Conservation (phyloP, 2,797 vertebrate species). For the Poeciliopsis presidionis region DNA sequence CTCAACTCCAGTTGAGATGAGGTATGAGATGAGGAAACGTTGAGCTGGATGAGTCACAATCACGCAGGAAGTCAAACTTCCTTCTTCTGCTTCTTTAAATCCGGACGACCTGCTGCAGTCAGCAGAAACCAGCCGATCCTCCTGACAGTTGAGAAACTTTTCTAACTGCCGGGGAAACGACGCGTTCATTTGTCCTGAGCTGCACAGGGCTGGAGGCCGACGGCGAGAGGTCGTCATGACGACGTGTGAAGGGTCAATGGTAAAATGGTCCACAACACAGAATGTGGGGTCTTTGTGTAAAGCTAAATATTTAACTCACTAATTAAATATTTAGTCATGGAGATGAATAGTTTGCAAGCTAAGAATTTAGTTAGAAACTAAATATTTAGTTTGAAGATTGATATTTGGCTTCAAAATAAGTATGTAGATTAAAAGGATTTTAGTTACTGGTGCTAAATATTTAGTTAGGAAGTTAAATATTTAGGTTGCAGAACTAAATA, state of each 20-base stretch:
- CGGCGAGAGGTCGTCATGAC: slow-evolving; percentile 28
- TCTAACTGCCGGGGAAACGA: slow-evolving; percentile 29
- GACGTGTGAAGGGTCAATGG: not conserved
- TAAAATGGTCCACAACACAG: too few relatives aligned
- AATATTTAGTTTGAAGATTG: too few relatives aligned
- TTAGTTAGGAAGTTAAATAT: too few relatives aligned
- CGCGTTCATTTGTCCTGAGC: slow-evolving; percentile 41
- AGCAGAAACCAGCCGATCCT: slow-evolving; percentile 13
- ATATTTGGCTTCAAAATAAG: too few relatives aligned
- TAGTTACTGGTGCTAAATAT: too few relatives aligned
- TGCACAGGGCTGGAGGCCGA: slow-evolving; percentile 29
- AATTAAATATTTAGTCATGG: too few relatives aligned
- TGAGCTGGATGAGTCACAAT: not conserved
- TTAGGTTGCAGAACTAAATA: too few relatives aligned
- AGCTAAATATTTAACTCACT: too few relatives aligned
- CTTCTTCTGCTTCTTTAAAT: not conserved
- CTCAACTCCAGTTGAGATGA: not conserved
- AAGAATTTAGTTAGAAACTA: too few relatives aligned
- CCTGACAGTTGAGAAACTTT: slow-evolving; percentile 26
- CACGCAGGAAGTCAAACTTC: not conserved
- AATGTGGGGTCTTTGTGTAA: too few relatives aligned
- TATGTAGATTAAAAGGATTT: too few relatives aligned
- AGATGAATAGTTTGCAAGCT: too few relatives aligned
- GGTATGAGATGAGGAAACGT: not conserved
- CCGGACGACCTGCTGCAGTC: not conserved